Evolutionary conservation across 2,113 vertebrate species (phyloP).

Genomic region (Strix uralensis): DNA sequence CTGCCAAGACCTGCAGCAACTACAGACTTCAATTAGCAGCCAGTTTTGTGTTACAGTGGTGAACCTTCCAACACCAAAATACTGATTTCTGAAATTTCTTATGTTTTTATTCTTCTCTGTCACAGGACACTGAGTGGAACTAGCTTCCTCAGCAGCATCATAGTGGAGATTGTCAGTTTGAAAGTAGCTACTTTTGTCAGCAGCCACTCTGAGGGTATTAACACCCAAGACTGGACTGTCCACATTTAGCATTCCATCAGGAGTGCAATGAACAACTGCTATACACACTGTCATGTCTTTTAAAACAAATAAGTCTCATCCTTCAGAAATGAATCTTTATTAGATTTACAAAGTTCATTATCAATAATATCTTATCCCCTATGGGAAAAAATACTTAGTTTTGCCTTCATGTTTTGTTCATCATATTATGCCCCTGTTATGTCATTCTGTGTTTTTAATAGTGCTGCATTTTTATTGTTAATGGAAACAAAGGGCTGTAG

Average conservation of each 20-base stretch:
- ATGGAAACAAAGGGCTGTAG: constrained; percentile 41
- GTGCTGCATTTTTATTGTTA: constrained; percentile 4
- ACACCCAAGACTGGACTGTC: background rate
- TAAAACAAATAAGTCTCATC: background rate
- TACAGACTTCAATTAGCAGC: background rate
- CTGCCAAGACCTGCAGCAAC: background rate
- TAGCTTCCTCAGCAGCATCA: background rate
- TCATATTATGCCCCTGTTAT: constrained; percentile 21
- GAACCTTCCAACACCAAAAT: background rate
- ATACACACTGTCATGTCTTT: background rate
- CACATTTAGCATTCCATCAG: background rate
- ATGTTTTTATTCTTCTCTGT: background rate
- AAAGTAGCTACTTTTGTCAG: background rate
- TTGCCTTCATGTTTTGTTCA: constrained; percentile 18
- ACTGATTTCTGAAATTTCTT: background rate
- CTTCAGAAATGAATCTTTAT: background rate
- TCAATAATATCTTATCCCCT: background rate
- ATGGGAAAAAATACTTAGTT: background rate
- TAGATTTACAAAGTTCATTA: constrained; percentile 8
- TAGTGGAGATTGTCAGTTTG: background rate
- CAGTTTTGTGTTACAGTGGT: background rate
- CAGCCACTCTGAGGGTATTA: background rate
- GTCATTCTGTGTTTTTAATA: constrained; percentile 46
- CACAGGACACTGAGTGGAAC: background rate
- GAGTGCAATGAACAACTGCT: background rate